Base-by-base conservation (phyloP, 2,113 vertebrate species). In the Xiphias gladius region DNA sequence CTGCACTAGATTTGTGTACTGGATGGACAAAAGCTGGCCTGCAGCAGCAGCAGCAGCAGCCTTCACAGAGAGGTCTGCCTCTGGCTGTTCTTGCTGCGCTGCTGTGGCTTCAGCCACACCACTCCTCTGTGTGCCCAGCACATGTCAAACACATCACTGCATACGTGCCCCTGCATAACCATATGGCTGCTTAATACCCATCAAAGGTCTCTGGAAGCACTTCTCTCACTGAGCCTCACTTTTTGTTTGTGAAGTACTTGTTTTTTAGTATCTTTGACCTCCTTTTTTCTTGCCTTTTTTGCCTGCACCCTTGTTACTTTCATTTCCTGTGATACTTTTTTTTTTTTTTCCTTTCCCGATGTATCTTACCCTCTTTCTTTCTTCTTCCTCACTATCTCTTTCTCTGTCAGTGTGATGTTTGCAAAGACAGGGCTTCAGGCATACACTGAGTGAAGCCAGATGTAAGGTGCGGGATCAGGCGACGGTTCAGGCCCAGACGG, bases 101-200 rank as follows among this genome's bases (percentile, higher is more conserved):
- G 82, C 83, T 86, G 86, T 11, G 54, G 83, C 74, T 80, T 58
- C 87, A 70, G 69, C 86, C 87, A 67, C 88, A 86, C 55, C 12
- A 22, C 83, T 89, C 64, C 75, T 89, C 83, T 85, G 83, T 90
- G 82, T 88, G 81, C 86, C 86, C 80, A 82, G 90, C 89, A 92
- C 89, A 92, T 91, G 89, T 93, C 89, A 88, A 91, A 89, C 87
- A 85, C 90, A 94, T 92, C 85, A 66, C 39, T 6, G 22, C 86
- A 79, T 83, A 84, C 86, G 89, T 93, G 94, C 75, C 82, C 70
- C 76, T 84, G 89, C 89, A 91, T 87, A 85, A 77, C 82, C 88
- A 90, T 90, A 82, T 91, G 88, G 83, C 86, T 88, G 79, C 80
- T 92, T 85, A 85, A 85, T 75, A 83, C 59, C 80, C 85, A 88